phyloP scores from a whole-genome alignment of 2,113 vertebrate genomes.

The Malaclemys terrapin region DNA sequence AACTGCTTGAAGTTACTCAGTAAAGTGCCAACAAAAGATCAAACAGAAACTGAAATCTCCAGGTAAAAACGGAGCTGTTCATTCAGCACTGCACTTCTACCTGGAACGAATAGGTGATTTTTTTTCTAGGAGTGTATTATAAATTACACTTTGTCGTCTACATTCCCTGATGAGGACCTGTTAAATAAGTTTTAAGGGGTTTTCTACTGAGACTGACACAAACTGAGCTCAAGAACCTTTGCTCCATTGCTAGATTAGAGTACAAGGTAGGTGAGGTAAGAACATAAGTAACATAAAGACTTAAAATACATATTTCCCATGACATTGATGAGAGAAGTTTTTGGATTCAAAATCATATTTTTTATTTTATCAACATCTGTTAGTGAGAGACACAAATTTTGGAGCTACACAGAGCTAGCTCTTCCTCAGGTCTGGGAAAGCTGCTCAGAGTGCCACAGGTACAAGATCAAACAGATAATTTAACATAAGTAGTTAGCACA shows the following conservation, averaged over 20 bases:
- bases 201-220: background rate
- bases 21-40: background rate
- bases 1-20: conserved; percentile 14
- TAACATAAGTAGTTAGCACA: background rate
- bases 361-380: background rate
- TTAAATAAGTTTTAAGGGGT: background rate
- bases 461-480: background rate
- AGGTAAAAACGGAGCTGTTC: background rate
- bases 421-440: background rate
- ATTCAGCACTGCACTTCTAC: background rate
- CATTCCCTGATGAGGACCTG: background rate
- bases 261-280: background rate
- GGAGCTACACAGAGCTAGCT: background rate
- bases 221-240: background rate
- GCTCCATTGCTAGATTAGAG: background rate
- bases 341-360: background rate
- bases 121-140: accelerated
- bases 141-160: background rate
- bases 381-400: background rate
- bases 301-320: too few relatives aligned
- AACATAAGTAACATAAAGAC: too few relatives aligned
- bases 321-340: too few relatives aligned
- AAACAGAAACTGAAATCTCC: background rate
- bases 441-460: background rate
- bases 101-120: background rate